Evolutionary conservation across 1,140 invertebrate species (phyloP).

Genomic region (Neuroterus valhalla): DNA sequence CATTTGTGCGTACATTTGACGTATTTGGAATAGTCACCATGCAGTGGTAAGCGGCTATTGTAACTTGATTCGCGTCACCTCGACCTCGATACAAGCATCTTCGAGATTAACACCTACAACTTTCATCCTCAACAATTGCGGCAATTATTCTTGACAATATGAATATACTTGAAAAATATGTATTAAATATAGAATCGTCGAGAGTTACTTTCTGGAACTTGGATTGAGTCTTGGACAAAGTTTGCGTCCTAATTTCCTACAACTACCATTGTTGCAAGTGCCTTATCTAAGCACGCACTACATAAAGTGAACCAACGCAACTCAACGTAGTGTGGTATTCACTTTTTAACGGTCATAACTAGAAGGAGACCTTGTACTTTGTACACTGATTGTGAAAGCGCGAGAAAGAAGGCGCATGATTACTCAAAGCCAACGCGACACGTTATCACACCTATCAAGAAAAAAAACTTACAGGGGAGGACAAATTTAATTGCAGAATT

Average conservation of each 20-base stretch:
- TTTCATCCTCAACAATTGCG: not conserved
- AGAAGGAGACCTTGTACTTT: slow-evolving; percentile 19
- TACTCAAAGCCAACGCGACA: not conserved
- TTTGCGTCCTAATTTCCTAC: too few relatives aligned
- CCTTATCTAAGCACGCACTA: not conserved
- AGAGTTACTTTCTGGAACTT: too few relatives aligned
- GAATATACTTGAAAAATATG: not conserved
- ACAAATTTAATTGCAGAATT: not conserved
- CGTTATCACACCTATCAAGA: not conserved
- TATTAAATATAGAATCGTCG: not conserved
- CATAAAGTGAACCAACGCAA: slow-evolving; percentile 6
- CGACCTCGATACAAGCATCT: slow-evolving; percentile 21
- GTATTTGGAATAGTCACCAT: slow-evolving; percentile 12
- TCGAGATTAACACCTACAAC: slow-evolving; percentile 10
- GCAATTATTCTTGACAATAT: not conserved
- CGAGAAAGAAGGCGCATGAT: slow-evolving; percentile 13
- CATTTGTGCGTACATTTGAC: not conserved
- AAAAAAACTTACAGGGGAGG: not conserved
- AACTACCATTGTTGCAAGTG: not conserved
- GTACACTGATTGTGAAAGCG: slow-evolving; percentile 20
- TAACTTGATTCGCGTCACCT: slow-evolving; percentile 14
- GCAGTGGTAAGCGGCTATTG: slow-evolving; percentile 19
- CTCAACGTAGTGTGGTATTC: not conserved
- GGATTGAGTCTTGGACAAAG: too few relatives aligned
- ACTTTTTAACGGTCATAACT: not conserved